A percentile compares a stretch with the other conserved stretches of the same genome.
These are phyloP conservation scores for Nebria salina DNA, from an alignment of 2,888 invertebrate species.

Conservation along the genomic window DNA sequence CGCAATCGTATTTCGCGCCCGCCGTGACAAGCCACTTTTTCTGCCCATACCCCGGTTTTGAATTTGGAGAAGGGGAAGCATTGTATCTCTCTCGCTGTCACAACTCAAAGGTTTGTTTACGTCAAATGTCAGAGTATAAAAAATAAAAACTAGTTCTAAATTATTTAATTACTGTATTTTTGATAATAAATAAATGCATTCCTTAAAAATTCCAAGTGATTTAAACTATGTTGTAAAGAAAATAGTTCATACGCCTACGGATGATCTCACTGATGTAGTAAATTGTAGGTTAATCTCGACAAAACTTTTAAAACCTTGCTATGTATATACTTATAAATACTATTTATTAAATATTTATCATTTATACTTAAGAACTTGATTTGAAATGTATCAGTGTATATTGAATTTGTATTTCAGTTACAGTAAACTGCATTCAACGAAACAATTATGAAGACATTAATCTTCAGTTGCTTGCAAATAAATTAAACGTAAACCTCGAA, in stretches of 20 bases:
- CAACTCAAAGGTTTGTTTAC: no score
- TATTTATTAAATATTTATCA: no score
- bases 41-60: no score
- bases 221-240: conserved; percentile 31
- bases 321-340: no score
- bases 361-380: not conserved
- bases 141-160: no score
- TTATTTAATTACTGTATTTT: not conserved
- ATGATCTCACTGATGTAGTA: conserved; percentile 28
- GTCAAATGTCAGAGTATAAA: conserved; percentile 60
- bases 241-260: conserved; percentile 19
- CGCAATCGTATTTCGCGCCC: no score
- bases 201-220: conserved; percentile 28
- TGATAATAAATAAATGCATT: conserved; percentile 26
- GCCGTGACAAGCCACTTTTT: no score
- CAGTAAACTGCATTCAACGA: conserved; percentile 23
- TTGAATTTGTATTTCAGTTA: conserved; percentile 20
- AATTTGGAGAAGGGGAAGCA: no score
- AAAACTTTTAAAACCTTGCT: no score
- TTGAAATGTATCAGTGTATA: not conserved
- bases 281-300: conserved; percentile 17
- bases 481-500: conserved; percentile 28
- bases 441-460: conserved; percentile 34
- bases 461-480: conserved; percentile 28
- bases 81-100: no score